These are phyloP conservation scores for Anseranas semipalmata DNA, from an alignment of 2,113 vertebrate species.

Conservation along the genomic window DNA sequence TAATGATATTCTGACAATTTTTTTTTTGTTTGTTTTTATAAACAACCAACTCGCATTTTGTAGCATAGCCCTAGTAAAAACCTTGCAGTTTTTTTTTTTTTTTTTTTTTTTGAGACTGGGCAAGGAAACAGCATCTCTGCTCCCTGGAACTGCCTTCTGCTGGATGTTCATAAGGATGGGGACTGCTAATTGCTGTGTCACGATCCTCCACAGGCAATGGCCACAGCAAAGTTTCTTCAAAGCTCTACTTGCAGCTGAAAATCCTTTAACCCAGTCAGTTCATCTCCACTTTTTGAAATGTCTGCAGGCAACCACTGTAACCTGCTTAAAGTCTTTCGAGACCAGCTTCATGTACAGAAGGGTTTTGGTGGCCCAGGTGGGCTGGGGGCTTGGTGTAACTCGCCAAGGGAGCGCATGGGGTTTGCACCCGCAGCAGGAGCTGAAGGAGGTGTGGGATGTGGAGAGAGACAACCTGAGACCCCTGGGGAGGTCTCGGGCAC, in stretches of 20 bases:
- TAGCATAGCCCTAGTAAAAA: neutral
- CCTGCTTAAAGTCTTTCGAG: neutral
- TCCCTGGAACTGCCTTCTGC: neutral
- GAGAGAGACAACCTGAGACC: neutral
- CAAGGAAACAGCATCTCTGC: neutral
- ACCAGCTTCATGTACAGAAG: neutral
- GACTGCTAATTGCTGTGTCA: neutral
- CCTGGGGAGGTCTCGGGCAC: neutral
- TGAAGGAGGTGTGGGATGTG: neutral
- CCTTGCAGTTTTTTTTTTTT: neutral
- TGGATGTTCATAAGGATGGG: neutral
- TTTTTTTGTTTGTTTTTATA: neutral
- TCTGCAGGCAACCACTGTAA: neutral
- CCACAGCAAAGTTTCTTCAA: neutral
- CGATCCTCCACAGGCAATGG: too few species aligned
- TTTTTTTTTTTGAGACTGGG: neutral
- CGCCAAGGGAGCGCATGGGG: accelerated
- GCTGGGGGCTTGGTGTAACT: neutral
- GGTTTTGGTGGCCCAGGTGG: neutral
- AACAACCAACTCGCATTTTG: neutral
- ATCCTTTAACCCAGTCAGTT: neutral
- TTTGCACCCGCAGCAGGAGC: neutral
- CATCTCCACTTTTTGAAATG: neutral
- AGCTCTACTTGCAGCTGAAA: neutral
- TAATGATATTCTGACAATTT: accelerated